A percentile compares a stretch with the other conserved stretches of the same genome.
Evolutionary conservation across 1,140 invertebrate genomes (phyloP).

Genomic region (Copidosoma floridanum): DNA sequence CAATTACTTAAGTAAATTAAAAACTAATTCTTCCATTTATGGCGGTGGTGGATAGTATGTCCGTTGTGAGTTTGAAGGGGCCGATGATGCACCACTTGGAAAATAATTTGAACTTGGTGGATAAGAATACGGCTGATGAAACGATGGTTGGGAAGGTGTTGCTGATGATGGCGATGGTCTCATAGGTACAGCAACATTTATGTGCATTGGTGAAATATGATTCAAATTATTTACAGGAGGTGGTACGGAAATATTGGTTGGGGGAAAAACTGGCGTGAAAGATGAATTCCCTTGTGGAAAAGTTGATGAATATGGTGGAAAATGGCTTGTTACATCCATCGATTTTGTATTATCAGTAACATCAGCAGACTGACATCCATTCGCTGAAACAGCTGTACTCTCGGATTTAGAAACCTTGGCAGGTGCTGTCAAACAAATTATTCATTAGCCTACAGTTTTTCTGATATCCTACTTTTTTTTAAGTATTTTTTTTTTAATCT

Average conservation of each 20-base stretch:
- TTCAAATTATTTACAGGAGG: constrained; percentile 50
- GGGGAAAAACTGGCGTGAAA: constrained; percentile 50
- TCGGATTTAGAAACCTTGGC: constrained; percentile 45
- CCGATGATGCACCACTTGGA: constrained; percentile 39
- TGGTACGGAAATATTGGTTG: constrained; percentile 48
- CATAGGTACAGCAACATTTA: constrained; percentile 38
- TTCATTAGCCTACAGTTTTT: constrained; percentile 20
- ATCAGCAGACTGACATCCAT: constrained; percentile 45
- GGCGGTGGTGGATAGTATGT: constrained; percentile 49
- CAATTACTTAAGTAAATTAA: too few relatives aligned
- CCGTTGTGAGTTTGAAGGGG: constrained; percentile 39
- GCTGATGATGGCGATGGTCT: constrained; percentile 41
- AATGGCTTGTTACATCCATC: constrained; percentile 43
- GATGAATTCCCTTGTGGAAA: constrained; percentile 37
- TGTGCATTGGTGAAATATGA: constrained; percentile 49
- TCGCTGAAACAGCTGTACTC: constrained; percentile 34
- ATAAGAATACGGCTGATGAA: constrained; percentile 48
- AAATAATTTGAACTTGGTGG: constrained; percentile 46
- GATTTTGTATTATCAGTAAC: constrained; percentile 38
- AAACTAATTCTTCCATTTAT: too few relatives aligned
- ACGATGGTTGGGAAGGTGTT: constrained; percentile 36
- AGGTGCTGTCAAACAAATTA: too few relatives aligned
- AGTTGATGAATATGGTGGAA: constrained; percentile 41
- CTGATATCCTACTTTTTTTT: constrained; percentile 10
- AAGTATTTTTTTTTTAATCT: constrained; percentile 6